Evolutionary conservation across 2,888 invertebrate species (phyloP), one percentile per base, ranked within the genome.

Genomic region (Apamea anceps): DNA sequence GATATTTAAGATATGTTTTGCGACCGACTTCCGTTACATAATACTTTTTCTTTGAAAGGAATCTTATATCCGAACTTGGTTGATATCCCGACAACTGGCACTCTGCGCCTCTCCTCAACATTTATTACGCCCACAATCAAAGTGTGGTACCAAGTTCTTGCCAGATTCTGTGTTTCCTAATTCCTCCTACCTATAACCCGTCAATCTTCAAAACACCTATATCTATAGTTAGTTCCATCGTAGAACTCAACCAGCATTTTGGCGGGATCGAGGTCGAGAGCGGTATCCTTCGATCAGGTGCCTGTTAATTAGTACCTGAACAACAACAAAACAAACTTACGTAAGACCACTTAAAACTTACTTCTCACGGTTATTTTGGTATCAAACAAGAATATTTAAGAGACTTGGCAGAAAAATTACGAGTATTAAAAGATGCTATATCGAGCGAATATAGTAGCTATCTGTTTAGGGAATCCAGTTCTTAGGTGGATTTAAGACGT

Each of bases 371-470:
- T 62, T 7, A 67, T 70, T 68, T 63, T 63, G 7, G 3, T 79
- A 65, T 70, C 12, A 32, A 63, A 70, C 63, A 37, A 45, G 63
- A 57, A 57, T 45, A 48, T 28, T 48, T 13, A 32, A 51, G 54
- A 68, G 70, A 65, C 15, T 70, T 28, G 13, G 15, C 81, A 70
- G 25, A 48, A 81, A 80, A 72, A 28, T 1, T 1, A 15, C 10
- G 1, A 12, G 12, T 15, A 15, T 57, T 28, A n/a, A 37, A 54
- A 68, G 18, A 48, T 75, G n/a, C 37, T 15, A 42, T 51, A 70
- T 48, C 48, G 62, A 60, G 63, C 37, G 63, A 51, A 12, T 68
- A 37, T 66, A 57, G 51, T 57, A n/a, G 45, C 60, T 57, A 15
- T 54, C 57, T 81, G 67, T 37, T 74, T 7, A 37, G 28, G 45